Percentiles rank a stretch among this genome's conserved stretches.
Conservation (phyloP, 1,140 invertebrate species). For the Belonocnema kinseyi region DNA sequence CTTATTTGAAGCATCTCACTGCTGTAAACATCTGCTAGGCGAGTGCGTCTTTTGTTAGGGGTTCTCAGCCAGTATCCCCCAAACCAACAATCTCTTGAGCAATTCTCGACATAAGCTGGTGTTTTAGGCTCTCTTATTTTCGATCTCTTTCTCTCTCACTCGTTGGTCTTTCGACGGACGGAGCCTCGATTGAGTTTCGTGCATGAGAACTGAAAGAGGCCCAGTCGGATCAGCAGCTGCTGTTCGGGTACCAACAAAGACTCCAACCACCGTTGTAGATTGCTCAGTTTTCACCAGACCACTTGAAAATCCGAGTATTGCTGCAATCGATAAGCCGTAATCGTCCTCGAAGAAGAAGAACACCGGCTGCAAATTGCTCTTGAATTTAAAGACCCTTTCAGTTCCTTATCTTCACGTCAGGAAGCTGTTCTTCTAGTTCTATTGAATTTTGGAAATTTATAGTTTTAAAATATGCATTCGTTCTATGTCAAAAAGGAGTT, state of each 20-base stretch:
- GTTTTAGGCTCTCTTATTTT: slow-evolving; percentile 30
- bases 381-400: not conserved
- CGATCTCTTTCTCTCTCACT: slow-evolving; percentile 51
- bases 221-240: slow-evolving; percentile 23
- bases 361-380: not conserved
- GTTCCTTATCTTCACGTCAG: not conserved
- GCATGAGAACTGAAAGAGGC: slow-evolving; percentile 27
- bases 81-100: slow-evolving; percentile 1
- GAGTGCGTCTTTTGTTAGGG: slow-evolving; percentile 13
- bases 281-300: not conserved
- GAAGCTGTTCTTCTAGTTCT: not conserved
- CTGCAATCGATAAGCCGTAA: not conserved
- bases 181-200: not conserved
- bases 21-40: slow-evolving; percentile 27
- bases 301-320: not conserved
- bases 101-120: not conserved
- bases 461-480: too few species aligned
- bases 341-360: not conserved
- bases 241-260: slow-evolving; percentile 19
- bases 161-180: slow-evolving; percentile 2
- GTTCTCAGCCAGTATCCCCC: not conserved
- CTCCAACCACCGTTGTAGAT: slow-evolving; percentile 4
- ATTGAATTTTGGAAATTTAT: too few species aligned
- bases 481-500: too few species aligned
- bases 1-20: slow-evolving; percentile 26